Evolutionary conservation across 37 sponge, comb jelly and placozoan genomes (phyloP).

Genomic region (Halisarca cf. caerulea): DNA sequence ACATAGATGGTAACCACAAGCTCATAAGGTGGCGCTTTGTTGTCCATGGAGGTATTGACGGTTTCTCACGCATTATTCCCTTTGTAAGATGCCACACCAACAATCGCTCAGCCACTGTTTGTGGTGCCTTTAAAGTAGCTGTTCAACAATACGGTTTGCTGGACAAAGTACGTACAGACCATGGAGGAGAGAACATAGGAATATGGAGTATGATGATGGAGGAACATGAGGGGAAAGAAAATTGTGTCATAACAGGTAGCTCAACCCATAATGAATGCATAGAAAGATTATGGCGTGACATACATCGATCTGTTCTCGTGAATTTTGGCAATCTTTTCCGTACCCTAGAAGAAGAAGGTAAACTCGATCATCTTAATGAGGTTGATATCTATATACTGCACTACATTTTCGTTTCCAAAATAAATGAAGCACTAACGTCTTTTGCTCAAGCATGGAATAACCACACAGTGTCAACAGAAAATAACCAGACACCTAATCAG

Average conservation of each 20-base stretch:
- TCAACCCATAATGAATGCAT: slow-evolving; percentile 26
- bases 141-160: too few species aligned
- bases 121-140: neutral
- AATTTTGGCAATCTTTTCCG: slow-evolving; percentile 11
- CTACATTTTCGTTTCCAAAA: neutral
- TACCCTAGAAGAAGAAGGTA: neutral
- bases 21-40: slow-evolving; percentile 17
- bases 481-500: slow-evolving; percentile 6
- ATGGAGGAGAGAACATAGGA: neutral
- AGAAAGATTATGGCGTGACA: slow-evolving; percentile 7
- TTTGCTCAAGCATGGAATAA: slow-evolving; percentile 27
- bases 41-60: slow-evolving; percentile 14
- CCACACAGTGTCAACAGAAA: slow-evolving; percentile 30
- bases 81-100: neutral
- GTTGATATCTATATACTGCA: slow-evolving; percentile 1
- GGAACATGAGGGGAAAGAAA: neutral
- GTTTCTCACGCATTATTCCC: neutral
- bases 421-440: neutral
- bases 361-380: neutral
- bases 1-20: slow-evolving; percentile 30
- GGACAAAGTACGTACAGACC: neutral
- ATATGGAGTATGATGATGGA: slow-evolving; percentile 5
- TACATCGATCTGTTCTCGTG: neutral
- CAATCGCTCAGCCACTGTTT: neutral
- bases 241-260: slow-evolving; percentile 27